Conservation (phyloP, 2,113 vertebrate species). For the Embiotoca jacksoni region DNA sequence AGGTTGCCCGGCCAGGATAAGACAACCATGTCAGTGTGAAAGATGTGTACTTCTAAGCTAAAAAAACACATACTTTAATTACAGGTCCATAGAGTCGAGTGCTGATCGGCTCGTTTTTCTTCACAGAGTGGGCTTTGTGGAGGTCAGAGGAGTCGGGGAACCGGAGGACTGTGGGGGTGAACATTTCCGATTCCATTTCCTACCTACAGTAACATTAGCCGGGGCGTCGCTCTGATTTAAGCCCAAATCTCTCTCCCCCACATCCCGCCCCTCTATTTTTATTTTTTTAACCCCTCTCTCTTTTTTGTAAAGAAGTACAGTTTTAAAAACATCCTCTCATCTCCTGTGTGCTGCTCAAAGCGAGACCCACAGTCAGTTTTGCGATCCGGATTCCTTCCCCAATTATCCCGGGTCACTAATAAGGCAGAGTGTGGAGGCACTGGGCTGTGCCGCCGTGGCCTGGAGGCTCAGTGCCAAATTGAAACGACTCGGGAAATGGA, state of each 20-base stretch:
- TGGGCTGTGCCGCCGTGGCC: conserved; percentile 75
- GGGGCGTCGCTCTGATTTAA: conserved; percentile 56
- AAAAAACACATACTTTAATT: conserved; percentile 41
- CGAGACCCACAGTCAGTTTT: conserved; percentile 45
- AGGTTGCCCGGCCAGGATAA: conserved; percentile 14
- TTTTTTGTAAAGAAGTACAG: conserved; percentile 13
- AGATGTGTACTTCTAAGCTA: conserved; percentile 23
- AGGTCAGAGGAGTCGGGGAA: conserved; percentile 39
- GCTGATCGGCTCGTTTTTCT: conserved; percentile 58
- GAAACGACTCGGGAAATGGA: conserved; percentile 71
- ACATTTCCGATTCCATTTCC: conserved; percentile 70
- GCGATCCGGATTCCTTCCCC: conserved; percentile 66
- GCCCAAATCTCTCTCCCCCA: conserved; percentile 41
- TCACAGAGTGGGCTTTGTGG: conserved; percentile 68
- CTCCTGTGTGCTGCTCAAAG: conserved; percentile 51
- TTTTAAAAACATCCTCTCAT: conserved; percentile 72
- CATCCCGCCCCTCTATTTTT: neutral
- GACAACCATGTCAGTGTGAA: conserved; percentile 4
- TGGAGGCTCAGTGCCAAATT: conserved; percentile 75
- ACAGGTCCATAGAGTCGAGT: conserved; percentile 28
- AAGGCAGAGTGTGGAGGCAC: conserved; percentile 73
- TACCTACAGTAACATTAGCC: conserved; percentile 65
- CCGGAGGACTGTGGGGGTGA: conserved; percentile 20
- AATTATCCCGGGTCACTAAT: conserved; percentile 82
- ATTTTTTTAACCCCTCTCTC: no score